Base-by-base conservation (phyloP, 1,140 invertebrate genomes). In the Eumeta japonica region DNA sequence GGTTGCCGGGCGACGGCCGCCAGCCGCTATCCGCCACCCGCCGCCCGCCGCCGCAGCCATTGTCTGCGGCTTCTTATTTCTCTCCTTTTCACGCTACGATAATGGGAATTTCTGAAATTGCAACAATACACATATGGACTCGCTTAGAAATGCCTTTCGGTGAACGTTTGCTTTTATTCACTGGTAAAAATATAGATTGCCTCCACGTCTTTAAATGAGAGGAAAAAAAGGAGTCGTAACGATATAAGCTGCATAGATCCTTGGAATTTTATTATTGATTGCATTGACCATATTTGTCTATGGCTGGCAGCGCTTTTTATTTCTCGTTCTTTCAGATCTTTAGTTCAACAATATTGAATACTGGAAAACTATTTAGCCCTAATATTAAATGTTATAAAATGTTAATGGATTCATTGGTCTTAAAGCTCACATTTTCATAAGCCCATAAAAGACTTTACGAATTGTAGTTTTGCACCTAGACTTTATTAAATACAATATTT, bases 1-100 rank as follows among this genome's bases (percentile, higher is more conserved):
- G 10, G 10, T 7, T 19, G 16, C 30, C 38, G 30, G 18, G 16
- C 16, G 10, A n/a, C 36, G 12, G 24, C 37, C 2, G 14, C 33
- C 18, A 18, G 31, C 15, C 16, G 17, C 28, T 17, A n/a, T n/a
- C 18, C 29, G 3, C 15, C 19, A 10, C 33, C 39, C 43, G 20
- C n/a, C n/a, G 20, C 5, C 39, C 42, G 41, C 29, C 50, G 49
- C 39, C 46, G 43, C 46, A 41, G 37, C 38, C 27, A 39, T 39
- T 39, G 38, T 39, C 38, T 30, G 30, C 29, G 19, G 30, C 13
- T 32, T 33, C 38, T 39, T 39, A 39, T 45, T 58, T 55, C 48
- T 54, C 54, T 57, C 49, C 51, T 52, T 49, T 59, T 50, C 52
- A 49, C 51, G 51, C 51, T 57, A 49, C 46, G 45, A 43, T 51